Percentiles rank a stretch among this genome's conserved stretches.
Evolutionary conservation across 2,797 vertebrate genomes (phyloP).

Genomic region (Ispidina lecontei): DNA sequence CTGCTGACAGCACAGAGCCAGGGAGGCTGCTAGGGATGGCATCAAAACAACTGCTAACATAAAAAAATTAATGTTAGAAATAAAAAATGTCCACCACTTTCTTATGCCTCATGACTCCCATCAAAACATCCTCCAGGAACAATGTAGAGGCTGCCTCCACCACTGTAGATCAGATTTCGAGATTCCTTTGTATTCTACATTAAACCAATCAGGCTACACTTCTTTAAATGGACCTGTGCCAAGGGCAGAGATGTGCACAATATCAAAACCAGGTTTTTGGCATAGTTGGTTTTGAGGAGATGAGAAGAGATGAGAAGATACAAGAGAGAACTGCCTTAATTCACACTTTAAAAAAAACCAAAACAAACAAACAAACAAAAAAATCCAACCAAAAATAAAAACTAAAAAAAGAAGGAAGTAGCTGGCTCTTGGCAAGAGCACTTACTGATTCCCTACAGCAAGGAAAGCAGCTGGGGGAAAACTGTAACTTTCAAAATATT

Average conservation of each 20-base stretch:
- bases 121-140: background rate
- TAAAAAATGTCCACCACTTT: background rate
- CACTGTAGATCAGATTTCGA: background rate
- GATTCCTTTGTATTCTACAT: background rate
- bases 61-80: background rate
- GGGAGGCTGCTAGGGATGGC: background rate
- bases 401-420: background rate
- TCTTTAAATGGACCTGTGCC: background rate
- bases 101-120: background rate
- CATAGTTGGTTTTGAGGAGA: background rate
- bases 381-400: rapidly evolving
- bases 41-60: background rate
- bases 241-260: background rate
- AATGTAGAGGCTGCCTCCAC: background rate
- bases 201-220: background rate
- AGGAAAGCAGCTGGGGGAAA: slow-evolving; percentile 1
- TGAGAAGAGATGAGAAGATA: background rate
- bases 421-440: background rate
- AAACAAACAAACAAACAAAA: too few species aligned
- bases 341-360: background rate
- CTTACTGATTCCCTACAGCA: background rate
- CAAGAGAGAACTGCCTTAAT: background rate
- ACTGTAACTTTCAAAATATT: slow-evolving; percentile 41
- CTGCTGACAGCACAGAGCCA: background rate
- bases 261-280: background rate